A percentile compares a stretch with the other conserved stretches of the same genome.
These are phyloP conservation scores for Agriopis marginaria DNA, from an alignment of 2,888 invertebrate species.

Conservation along the genomic window DNA sequence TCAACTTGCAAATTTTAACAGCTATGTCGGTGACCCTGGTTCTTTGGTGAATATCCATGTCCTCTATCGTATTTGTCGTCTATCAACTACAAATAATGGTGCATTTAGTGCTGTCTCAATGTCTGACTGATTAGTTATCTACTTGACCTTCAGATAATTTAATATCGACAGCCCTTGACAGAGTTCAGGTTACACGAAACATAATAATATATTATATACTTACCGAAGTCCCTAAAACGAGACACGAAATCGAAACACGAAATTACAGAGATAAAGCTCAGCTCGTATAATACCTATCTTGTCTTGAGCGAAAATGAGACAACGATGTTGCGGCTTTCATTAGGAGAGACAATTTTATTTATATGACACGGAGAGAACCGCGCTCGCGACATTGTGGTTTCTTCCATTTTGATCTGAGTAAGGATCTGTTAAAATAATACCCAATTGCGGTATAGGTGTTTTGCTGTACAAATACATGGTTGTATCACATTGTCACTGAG, in stretches of 20 bases:
- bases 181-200: too few species aligned
- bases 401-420: conserved; percentile 11
- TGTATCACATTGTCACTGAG: background rate
- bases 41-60: too few species aligned
- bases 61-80: too few species aligned
- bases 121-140: too few species aligned
- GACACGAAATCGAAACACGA: conserved; percentile 6
- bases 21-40: too few species aligned
- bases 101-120: too few species aligned
- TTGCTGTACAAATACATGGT: background rate
- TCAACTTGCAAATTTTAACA: too few species aligned
- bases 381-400: conserved; percentile 18
- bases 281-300: conserved; percentile 9
- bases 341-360: conserved; percentile 26
- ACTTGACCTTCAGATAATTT: too few species aligned
- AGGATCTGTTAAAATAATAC: conserved; percentile 6
- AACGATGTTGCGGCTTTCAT: conserved; percentile 26
- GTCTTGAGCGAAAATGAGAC: conserved; percentile 12
- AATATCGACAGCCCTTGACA: too few species aligned
- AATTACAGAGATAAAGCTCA: conserved; percentile 3
- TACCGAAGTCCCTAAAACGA: background rate
- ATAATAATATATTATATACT: too few species aligned
- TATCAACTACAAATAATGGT: too few species aligned
- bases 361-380: conserved; percentile 13
- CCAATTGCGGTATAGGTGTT: background rate